Evolutionary conservation across 2,797 vertebrate species (phyloP), one percentile per base, ranked within the genome.

Genomic region (Clarias platycephalus): DNA sequence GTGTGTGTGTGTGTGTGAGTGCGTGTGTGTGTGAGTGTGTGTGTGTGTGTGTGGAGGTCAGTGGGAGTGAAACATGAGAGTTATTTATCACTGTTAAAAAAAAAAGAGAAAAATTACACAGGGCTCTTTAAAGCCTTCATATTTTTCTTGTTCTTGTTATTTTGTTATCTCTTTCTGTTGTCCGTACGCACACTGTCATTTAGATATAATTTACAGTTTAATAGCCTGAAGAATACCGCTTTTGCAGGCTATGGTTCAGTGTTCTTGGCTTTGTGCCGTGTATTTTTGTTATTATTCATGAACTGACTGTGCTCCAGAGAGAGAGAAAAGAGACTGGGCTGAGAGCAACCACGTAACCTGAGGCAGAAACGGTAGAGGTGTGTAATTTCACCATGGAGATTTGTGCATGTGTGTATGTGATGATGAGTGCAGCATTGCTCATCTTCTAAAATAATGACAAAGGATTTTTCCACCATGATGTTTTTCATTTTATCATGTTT

Each of bases 321-420:
- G 8, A 24, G 8, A 40, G 5, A 40, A 74, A 24, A 55, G 49
- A 72, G 49, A 67, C 22, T 18, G 20, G 5, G 44, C 22, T 18
- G 53, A 83, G 53, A 86, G 83, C 68, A 84, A 37, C 83, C 22
- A n/a, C 72, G 83, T 89, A 85, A 88, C 68, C 83, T 22, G 79
- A 86, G 81, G 78, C 83, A 83, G 85, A 82, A 74, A 70, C 81
- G 55, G 78, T 40, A 58, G 79, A 85, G 87, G 87, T 88, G 87
- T 88, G 85, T 82, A 89, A 89, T 89, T 88, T 88, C 83, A 86
- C 64, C 64, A 83, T 5, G 24, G 37, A 57, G 58, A 60, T 49
- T 20, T 82, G 55, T 68, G 78, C 24, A 66, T 74, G 34, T 64
- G 70, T 77, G 6, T 64, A 40, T 79, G 80, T 83, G 64, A 82